Conservation (phyloP, 2,797 vertebrate genomes). For the Enteromius fasciolatus region DNA sequence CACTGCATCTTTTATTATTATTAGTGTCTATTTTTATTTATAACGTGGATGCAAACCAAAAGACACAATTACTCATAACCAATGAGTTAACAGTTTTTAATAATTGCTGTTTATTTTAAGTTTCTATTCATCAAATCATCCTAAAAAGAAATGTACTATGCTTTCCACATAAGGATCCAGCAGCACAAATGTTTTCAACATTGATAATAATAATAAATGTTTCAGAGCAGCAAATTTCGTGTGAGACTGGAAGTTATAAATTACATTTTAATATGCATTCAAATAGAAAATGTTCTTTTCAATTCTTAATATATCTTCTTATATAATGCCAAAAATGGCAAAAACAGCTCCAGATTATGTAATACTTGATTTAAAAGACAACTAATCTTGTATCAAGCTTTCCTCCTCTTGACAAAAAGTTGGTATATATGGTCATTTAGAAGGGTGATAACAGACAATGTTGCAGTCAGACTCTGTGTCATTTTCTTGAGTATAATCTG, state of each 20-base stretch:
- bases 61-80: neutral
- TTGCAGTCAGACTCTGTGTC: neutral
- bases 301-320: no score
- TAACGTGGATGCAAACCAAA: neutral
- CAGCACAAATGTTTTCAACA: neutral
- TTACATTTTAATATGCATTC: neutral
- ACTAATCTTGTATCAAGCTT: neutral
- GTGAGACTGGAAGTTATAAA: neutral
- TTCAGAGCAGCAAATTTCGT: neutral
- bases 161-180: neutral
- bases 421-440: neutral
- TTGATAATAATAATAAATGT: neutral
- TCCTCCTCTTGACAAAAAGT: neutral
- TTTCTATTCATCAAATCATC: neutral
- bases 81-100: neutral
- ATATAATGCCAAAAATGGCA: neutral
- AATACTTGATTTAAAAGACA: neutral
- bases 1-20: neutral
- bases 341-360: neutral
- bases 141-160: no score
- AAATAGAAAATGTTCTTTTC: neutral
- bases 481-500: slow-evolving; percentile 9
- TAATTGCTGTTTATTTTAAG: neutral
- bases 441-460: neutral
- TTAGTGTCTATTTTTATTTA: neutral